Conservation (phyloP, 2,113 vertebrate genomes). For the Myotis yumanensis region DNA sequence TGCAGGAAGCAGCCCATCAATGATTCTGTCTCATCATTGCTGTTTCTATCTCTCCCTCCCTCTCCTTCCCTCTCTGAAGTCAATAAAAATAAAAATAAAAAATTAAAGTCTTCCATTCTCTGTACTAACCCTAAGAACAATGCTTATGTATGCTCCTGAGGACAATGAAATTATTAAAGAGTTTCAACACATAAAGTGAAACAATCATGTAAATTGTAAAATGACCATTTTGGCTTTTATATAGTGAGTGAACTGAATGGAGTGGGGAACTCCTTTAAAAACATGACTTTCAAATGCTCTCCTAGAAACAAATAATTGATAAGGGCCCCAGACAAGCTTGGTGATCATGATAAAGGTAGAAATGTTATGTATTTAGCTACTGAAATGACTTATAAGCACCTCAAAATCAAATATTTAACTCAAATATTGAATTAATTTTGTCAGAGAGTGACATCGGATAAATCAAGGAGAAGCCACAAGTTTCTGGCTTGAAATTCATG, state of each 20-base stretch:
- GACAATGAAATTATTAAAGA: not conserved
- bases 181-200: not conserved
- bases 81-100: no score
- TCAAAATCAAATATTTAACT: not conserved
- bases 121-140: not conserved
- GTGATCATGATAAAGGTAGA: not conserved
- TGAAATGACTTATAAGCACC: not conserved
- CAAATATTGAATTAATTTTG: not conserved
- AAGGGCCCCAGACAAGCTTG: not conserved
- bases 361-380: not conserved
- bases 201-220: not conserved
- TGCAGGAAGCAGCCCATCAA: no score
- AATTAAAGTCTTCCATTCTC: not conserved
- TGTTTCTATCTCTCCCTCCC: no score
- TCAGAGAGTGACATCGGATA: fast-evolving
- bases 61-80: no score
- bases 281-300: not conserved
- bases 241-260: not conserved
- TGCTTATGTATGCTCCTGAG: not conserved
- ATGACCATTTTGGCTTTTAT: not conserved
- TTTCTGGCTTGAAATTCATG: not conserved
- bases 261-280: not conserved
- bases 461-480: not conserved
- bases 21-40: no score
- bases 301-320: not conserved